Conservation (phyloP, 1,140 invertebrate species). For the Rhagoletis zephyria region DNA sequence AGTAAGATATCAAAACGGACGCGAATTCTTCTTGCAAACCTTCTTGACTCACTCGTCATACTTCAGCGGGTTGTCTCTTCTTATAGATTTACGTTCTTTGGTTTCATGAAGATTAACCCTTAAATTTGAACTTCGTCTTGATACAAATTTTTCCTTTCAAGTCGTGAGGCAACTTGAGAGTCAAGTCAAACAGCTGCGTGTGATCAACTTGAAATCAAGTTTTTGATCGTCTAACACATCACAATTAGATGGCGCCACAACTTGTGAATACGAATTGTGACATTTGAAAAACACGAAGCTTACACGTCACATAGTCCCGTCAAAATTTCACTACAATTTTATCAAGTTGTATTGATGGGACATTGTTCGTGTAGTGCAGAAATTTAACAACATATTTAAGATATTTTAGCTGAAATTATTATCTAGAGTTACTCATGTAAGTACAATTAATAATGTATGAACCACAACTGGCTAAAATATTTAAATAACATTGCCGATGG, state of each 20-base stretch:
- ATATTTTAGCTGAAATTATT: conserved; percentile 47
- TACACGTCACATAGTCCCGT: conserved; percentile 65
- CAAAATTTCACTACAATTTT: not conserved
- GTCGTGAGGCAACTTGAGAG: too few species aligned
- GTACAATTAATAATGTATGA: not conserved
- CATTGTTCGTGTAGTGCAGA: conserved; percentile 41
- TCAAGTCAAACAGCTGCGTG: too few species aligned
- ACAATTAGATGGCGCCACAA: not conserved
- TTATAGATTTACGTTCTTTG: too few species aligned
- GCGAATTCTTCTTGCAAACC: too few species aligned
- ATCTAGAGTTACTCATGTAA: not conserved
- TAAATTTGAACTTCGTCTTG: too few species aligned
- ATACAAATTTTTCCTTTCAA: too few species aligned
- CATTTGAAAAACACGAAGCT: conserved; percentile 61
- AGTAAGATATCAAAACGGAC: too few species aligned
- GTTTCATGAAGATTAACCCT: too few species aligned
- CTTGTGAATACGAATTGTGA: conserved; percentile 60
- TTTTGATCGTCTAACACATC: too few species aligned
- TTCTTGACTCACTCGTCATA: too few species aligned
- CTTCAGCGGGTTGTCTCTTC: too few species aligned
- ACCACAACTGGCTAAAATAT: conserved; percentile 12
- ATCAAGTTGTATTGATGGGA: not conserved
- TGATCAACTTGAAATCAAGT: too few species aligned
- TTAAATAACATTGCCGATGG: not conserved
- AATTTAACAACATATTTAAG: conserved; percentile 54